Evolutionary conservation across 2,797 vertebrate species (phyloP), one percentile per base, ranked within the genome.

Genomic region (Lacerta viridis): DNA sequence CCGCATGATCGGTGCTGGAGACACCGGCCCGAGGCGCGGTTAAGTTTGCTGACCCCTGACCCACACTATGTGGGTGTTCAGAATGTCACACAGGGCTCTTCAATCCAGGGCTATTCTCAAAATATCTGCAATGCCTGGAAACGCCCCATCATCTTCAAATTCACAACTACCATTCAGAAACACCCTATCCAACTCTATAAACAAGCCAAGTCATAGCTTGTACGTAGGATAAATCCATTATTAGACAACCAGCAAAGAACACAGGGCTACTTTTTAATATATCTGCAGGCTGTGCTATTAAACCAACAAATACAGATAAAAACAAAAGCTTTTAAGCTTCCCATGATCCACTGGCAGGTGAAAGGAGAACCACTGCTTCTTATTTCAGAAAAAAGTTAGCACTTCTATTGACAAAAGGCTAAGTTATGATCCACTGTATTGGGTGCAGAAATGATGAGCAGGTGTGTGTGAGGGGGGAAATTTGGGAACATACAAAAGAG

Each of bases 381-480:
- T 20, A 86, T 84, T 81, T 43, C 74, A 89, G 18, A 83, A 59
- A 81, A 74, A 92, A 50, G 7, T 0, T 69, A 78, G n/a, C 9
- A 71, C 1, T 20, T 80, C 84, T 64, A 11, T 29, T 71, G 33
- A 64, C 39, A 36, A 29, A 86, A 23, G 36, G 50, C 2, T 18
- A 39, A 72, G 29, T 23, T 59, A 55, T 50, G 25, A 79, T 13
- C 33, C 43, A 71, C 7, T 17, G 13, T 50, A 77, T 20, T n/a
- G 29, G 43, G 27, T 64, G 33, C 41, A 80, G 80, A n/a, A 0
- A 41, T 13, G 76, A 78, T 0, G 0, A 61, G 0, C 33, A 55
- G 6, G 50, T 82, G 59, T 89, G 79, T 83, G 87, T 79, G 74
- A 80, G 85, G 72, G 90, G 75, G 91, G 85, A 76, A 76, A 25